Conservation (phyloP, 2,113 vertebrate species). For the Anolis carolinensis region DNA sequence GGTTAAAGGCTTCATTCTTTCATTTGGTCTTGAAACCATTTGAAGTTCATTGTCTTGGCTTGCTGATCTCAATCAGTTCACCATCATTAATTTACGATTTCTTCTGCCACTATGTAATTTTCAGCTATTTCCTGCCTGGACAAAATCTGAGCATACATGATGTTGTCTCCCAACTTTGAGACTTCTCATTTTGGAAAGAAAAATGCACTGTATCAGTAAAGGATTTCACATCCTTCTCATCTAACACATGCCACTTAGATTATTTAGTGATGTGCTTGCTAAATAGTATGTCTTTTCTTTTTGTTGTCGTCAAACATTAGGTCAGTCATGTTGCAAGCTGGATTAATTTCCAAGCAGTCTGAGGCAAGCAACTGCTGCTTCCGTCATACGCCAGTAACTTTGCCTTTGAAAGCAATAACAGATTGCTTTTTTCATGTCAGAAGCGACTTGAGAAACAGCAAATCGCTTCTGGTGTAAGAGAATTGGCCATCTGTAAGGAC, state of each 20-base stretch:
- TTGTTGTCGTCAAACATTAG: neutral
- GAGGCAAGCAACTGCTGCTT: neutral
- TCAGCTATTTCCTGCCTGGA: neutral
- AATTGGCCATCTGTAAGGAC: too few relatives aligned
- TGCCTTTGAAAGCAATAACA: neutral
- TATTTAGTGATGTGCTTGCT: neutral
- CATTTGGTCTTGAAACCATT: neutral
- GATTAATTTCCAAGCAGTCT: neutral
- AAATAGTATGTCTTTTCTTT: neutral
- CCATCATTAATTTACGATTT: neutral
- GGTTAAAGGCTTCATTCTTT: conserved; percentile 10
- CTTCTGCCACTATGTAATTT: neutral
- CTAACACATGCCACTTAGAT: neutral
- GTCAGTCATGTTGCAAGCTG: neutral
- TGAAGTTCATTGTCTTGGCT: neutral
- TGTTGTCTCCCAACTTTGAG: neutral
- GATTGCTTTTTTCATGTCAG: too few relatives aligned
- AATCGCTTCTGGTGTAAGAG: too few relatives aligned
- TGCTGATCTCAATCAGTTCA: neutral
- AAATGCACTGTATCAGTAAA: neutral
- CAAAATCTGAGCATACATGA: neutral
- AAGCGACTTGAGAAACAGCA: too few relatives aligned
- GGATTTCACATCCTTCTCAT: neutral
- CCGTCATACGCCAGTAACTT: neutral
- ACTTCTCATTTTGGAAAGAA: neutral